Conservation (phyloP, 2,888 invertebrate genomes). For the Polymixis lichenea region DNA sequence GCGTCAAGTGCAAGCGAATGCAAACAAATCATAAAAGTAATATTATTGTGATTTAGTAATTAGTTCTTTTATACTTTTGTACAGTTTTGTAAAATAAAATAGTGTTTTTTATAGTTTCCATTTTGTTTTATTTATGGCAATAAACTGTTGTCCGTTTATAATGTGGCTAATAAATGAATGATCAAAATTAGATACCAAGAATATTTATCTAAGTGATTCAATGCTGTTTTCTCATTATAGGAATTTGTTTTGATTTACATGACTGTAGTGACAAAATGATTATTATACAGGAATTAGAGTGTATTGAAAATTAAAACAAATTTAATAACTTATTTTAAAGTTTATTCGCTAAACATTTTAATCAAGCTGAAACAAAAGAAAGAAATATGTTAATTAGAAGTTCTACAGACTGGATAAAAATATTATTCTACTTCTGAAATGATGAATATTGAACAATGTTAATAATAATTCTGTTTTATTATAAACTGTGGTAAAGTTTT, state of each 20-base stretch:
- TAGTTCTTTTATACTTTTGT: slow-evolving; percentile 81
- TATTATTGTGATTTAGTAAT: slow-evolving; percentile 52
- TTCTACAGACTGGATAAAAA: neutral
- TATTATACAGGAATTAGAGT: slow-evolving; percentile 3
- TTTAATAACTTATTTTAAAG: slow-evolving; percentile 75
- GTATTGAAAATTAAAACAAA: slow-evolving; percentile 65
- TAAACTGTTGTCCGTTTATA: neutral
- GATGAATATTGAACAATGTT: neutral
- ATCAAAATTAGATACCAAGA: neutral
- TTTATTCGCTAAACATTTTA: slow-evolving; percentile 85
- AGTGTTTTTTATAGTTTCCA: slow-evolving; percentile 47
- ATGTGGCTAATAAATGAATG: neutral
- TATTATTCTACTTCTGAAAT: neutral
- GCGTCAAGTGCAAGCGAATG: slow-evolving; percentile 73
- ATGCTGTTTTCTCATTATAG: neutral
- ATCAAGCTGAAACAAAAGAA: slow-evolving; percentile 91
- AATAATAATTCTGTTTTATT: slow-evolving; percentile 2
- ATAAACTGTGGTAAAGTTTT: neutral
- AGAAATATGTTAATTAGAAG: slow-evolving; percentile 51
- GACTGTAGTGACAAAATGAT: neutral
- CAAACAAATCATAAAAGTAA: slow-evolving; percentile 70
- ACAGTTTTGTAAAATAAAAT: slow-evolving; percentile 73
- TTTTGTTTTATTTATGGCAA: slow-evolving; percentile 28
- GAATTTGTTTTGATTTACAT: neutral
- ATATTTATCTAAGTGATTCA: neutral